Percentiles rank a stretch among this genome's conserved stretches.
Evolutionary conservation across 2,113 vertebrate species (phyloP).

Genomic region (Antechinus flavipes): DNA sequence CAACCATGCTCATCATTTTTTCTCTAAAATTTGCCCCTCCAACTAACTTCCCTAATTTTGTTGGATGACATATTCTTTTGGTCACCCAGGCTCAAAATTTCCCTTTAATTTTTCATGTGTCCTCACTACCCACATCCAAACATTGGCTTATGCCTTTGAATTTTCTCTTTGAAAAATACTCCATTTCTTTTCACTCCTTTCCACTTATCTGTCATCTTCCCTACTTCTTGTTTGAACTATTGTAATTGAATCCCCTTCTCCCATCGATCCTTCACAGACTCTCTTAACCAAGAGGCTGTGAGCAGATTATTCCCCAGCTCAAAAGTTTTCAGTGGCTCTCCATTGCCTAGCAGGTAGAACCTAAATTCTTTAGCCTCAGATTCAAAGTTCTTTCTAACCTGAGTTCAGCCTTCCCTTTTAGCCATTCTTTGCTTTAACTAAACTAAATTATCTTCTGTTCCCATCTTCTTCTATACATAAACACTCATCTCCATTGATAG

Average conservation of each 20-base stretch:
- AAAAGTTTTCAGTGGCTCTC: neutral
- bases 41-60: neutral
- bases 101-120: neutral
- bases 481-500: neutral
- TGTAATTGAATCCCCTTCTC: neutral
- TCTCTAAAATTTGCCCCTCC: neutral
- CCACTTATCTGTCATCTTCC: neutral
- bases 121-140: neutral
- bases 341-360: neutral
- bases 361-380: neutral
- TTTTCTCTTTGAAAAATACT: neutral
- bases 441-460: neutral
- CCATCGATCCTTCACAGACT: neutral
- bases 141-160: neutral
- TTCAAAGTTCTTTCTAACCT: neutral
- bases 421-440: neutral
- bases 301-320: neutral
- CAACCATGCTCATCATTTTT: neutral
- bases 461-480: neutral
- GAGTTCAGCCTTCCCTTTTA: neutral
- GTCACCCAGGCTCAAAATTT: neutral
- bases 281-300: neutral
- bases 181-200: neutral
- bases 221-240: neutral
- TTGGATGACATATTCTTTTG: neutral